These are phyloP conservation scores for Bos javanicus DNA, from an alignment of 2,113 vertebrate species.

Conservation along the genomic window DNA sequence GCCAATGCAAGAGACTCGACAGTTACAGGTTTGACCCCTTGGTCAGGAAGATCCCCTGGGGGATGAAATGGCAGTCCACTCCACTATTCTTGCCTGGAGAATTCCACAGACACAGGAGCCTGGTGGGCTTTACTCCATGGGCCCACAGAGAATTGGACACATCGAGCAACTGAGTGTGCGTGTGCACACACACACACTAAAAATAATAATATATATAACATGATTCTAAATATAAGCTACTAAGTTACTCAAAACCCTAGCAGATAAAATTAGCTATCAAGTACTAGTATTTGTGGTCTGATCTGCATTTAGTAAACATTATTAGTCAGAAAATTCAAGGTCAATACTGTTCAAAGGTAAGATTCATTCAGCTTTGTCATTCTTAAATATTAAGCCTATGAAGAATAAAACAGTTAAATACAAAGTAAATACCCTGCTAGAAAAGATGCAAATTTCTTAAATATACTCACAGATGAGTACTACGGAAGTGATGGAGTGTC, in stretches of 20 bases:
- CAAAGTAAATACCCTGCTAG: background rate
- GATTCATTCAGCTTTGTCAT: slow-evolving; percentile 5
- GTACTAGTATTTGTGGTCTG: background rate
- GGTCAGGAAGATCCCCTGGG: background rate
- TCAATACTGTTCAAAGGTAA: background rate
- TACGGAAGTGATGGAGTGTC: background rate
- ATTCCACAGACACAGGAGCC: background rate
- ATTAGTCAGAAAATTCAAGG: background rate
- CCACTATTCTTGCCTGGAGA: background rate
- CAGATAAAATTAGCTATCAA: background rate
- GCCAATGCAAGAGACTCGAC: background rate
- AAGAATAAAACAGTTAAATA: background rate
- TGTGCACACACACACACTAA: background rate
- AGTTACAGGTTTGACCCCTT: background rate
- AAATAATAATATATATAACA: background rate
- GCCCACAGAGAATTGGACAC: background rate
- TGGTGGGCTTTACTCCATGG: background rate
- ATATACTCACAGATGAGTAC: background rate
- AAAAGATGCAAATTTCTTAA: background rate
- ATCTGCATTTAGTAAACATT: background rate
- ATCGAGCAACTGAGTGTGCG: background rate
- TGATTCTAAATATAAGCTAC: background rate
- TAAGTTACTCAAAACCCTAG: background rate
- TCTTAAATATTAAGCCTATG: background rate
- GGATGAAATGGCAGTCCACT: background rate